These are phyloP conservation scores for Notocelia uddmanniana DNA, from an alignment of 2,888 invertebrate species.

Conservation along the genomic window DNA sequence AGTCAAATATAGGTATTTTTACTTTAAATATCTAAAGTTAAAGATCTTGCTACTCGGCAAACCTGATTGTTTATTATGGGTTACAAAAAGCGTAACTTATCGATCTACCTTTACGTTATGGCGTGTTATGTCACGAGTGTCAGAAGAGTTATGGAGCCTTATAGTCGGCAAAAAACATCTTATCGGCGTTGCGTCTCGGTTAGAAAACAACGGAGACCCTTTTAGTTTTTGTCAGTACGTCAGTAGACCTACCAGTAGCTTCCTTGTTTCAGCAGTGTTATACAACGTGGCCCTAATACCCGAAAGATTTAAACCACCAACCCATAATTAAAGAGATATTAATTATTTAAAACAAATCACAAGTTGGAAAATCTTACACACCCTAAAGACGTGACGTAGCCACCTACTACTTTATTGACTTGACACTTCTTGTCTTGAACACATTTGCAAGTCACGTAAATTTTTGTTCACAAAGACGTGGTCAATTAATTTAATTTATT, in stretches of 20 bases:
- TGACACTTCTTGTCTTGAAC: too few species aligned
- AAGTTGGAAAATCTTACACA: too few species aligned
- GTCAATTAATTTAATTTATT: too few species aligned
- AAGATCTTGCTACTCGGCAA: conserved; percentile 1
- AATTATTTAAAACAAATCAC: too few species aligned
- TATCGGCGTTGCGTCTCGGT: background rate
- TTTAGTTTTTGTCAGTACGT: background rate
- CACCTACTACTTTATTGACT: too few species aligned
- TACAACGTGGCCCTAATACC: too few species aligned
- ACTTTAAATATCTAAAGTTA: background rate
- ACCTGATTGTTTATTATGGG: conserved; percentile 17
- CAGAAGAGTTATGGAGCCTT: conserved; percentile 9
- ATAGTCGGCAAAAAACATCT: background rate
- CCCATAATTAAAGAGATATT: too few species aligned
- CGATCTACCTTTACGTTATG: conserved; percentile 11
- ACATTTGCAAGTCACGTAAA: too few species aligned
- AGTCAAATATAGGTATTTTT: too few species aligned
- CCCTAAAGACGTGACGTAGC: too few species aligned
- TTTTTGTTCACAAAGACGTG: too few species aligned
- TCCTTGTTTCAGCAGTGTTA: background rate
- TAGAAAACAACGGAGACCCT: background rate
- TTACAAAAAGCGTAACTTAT: conserved; percentile 37
- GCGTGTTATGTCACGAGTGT: conserved; percentile 12
- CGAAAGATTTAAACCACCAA: too few species aligned
- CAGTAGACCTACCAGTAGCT: background rate